Base-by-base conservation (phyloP, 2,797 vertebrate species). In the Borostomias antarcticus region DNA sequence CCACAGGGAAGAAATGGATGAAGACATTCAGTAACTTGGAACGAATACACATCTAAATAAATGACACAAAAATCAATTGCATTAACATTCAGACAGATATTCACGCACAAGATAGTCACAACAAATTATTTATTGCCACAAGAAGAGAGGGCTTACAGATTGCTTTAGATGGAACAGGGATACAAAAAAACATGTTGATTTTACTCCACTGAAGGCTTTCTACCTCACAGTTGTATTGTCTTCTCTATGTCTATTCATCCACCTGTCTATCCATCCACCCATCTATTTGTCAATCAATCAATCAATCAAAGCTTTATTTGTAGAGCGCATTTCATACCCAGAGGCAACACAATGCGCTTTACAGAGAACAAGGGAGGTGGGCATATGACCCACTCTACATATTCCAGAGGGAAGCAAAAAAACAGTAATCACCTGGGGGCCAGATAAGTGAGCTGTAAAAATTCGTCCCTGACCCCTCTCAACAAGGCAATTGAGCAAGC, bases 41-140 rank as follows among this genome's bases (percentile, higher is more conserved):
- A 70, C 82, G 60, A 54, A 83, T 82, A 64, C 69, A 28, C 79
- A 79, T 74, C 69, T 78, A 54, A 67, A 51, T 43, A 60, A 71
- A 40, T 45, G 62, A 82, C 74, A 62, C 59, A 79, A 66, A 70
- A 78, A 84, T 80, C 65, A 74, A 78, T 78, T 69, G 32, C 66
- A 72, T 74, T 77, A 76, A 63, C 35, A 62, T 58, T 32, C 64
- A 70, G 17, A 63, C 69, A 68, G 62, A 64, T 40, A 52, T 52
- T 51, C 67, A 77, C 72, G 60, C 25, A 40, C 35, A 68, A 78
- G 68, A 78, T 56, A 35, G 47, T 71, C 65, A 76, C 67, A 70
- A 78, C 70, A 63, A 73, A 80, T 60, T 69, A 56, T 51, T 60
- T 76, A 72, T 75, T 76, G 48, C 82, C 64, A 68, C 57, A 71